Percentiles rank a stretch among this genome's conserved stretches.
These are phyloP conservation scores for Pempheris klunzingeri DNA, from an alignment of 2,797 vertebrate species.

Conservation along the genomic window DNA sequence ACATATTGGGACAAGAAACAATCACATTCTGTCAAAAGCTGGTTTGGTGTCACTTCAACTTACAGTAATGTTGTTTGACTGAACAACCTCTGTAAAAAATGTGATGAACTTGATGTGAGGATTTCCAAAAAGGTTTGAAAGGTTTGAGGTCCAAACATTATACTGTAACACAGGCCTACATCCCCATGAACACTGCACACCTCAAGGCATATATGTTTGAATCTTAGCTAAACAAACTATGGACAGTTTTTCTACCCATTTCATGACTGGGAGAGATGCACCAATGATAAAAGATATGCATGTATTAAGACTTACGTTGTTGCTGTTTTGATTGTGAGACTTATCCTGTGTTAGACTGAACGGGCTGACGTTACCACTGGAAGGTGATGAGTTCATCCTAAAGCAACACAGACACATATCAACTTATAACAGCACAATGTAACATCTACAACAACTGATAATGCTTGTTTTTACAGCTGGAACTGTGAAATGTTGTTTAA, in stretches of 20 bases:
- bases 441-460: not conserved
- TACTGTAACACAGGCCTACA: not conserved
- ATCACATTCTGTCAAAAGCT: not conserved
- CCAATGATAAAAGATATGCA: not conserved
- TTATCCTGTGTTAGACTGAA: conserved; percentile 87
- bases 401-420: conserved; percentile 55
- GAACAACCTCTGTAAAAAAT: not conserved
- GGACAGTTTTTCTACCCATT: not conserved
- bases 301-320: conserved; percentile 77
- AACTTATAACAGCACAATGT: not conserved
- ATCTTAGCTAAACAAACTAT: not conserved
- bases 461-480: not conserved
- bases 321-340: conserved; percentile 77
- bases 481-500: conserved; percentile 6
- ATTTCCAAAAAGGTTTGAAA: not conserved
- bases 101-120: not conserved
- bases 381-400: conserved; percentile 91
- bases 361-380: conserved; percentile 87
- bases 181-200: not conserved
- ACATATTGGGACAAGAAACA: not conserved
- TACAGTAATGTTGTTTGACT: not conserved
- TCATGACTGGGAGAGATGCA: not conserved
- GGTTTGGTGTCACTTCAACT: not conserved
- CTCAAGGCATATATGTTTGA: not conserved
- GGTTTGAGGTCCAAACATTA: no score